Evolutionary conservation across 2,888 invertebrate species (phyloP), one percentile per base, ranked within the genome.

Genomic region (Agrotis ipsilon): DNA sequence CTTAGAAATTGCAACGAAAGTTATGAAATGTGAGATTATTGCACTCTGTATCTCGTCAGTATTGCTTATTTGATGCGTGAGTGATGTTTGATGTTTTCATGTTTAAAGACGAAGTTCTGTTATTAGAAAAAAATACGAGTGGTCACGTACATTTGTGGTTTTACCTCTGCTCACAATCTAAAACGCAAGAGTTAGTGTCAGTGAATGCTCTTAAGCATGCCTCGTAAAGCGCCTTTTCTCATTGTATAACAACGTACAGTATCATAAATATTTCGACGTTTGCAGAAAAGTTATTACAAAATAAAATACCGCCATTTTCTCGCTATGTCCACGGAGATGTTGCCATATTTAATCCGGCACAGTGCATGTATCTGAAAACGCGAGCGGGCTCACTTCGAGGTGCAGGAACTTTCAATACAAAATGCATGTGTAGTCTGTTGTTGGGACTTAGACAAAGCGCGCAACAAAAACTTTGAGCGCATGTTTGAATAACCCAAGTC

Each of bases 1-100:
- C 87, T 91, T 88, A 82, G 83, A 87, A 89, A 90, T 89, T 89
- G 88, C 87, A 87, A 87, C 89, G 88, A 85, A 86, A 82, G 86
- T 84, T 86, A 86, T 87, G 88, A 87, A 87, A 88, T 86, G 86
- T 78, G 83, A 84, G 66, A 76, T 58, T 63, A 67, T 71, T 73
- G 70, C 75, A 52, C 46, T 72, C 55, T 72, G 60, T 51, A 65
- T 74, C 58, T 70, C 13, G 59, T 73, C 78, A 59, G 68, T 54
- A 52, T 71, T 70, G 74, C 32, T 71, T 72, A 61, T 80, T 75
- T 45, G 52, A 46, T 64, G 51, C 19, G 32, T n/a, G 13, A 51
- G 55, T 45, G n/a, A 1, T 11, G 11, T 18, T 19, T 70, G 32
- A 27, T 4, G 27, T 4, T 27, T 9, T 9, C 39, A 32, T 6